A percentile compares a stretch with the other conserved stretches of the same genome.
Evolutionary conservation across 2,797 vertebrate species (phyloP).

Genomic region (Aythya fuligula): DNA sequence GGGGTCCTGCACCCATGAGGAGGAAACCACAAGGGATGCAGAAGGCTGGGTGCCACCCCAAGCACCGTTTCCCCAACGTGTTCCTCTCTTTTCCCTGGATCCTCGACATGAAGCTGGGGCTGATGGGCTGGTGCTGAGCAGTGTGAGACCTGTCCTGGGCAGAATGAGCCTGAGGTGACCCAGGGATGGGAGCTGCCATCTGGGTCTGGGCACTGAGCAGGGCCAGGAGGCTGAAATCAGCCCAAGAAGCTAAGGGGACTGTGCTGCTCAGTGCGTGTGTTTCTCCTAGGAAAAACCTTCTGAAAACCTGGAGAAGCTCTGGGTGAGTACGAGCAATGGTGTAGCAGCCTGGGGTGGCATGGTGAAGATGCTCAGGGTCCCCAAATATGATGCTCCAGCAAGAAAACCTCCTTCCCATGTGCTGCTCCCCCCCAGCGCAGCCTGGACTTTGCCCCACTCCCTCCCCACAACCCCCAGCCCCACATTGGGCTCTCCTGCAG

Average conservation of each 20-base stretch:
- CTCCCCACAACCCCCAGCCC: neutral
- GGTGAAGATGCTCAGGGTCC: neutral
- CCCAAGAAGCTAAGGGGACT: neutral
- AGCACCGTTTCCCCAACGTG: accelerated
- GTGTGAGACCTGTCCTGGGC: accelerated
- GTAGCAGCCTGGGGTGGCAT: accelerated
- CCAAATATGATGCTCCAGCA: accelerated
- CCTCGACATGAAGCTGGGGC: neutral
- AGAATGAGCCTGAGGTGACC: neutral
- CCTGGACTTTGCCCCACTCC: neutral
- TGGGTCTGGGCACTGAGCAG: neutral
- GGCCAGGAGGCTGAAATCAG: neutral
- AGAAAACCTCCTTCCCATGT: neutral
- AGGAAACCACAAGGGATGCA: neutral
- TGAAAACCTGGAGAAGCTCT: neutral
- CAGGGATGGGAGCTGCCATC: neutral
- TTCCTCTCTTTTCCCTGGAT: neutral
- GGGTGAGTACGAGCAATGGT: accelerated
- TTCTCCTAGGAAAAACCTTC: neutral
- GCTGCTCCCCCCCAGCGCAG: neutral
- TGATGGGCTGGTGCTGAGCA: neutral
- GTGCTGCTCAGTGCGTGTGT: accelerated
- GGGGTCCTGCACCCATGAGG: neutral
- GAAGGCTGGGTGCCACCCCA: neutral
- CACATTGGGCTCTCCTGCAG: accelerated